These are phyloP conservation scores for Siniperca scherzeri DNA, from an alignment of 2,797 vertebrate genomes.

Conservation along the genomic window DNA sequence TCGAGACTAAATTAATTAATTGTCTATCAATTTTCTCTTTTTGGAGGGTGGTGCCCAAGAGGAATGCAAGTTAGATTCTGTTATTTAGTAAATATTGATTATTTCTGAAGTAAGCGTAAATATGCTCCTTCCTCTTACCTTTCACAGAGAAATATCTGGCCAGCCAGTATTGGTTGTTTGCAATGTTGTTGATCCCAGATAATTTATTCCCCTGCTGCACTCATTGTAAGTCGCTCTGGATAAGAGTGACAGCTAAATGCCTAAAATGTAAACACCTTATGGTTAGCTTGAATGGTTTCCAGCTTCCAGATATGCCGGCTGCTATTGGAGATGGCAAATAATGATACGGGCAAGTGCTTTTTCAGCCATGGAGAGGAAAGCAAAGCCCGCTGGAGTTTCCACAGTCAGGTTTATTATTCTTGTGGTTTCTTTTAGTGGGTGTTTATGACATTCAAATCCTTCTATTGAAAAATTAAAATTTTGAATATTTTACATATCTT, in stretches of 20 bases:
- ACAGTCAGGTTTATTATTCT: conserved; percentile 19
- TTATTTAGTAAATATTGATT: no score
- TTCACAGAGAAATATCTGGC: conserved; percentile 8
- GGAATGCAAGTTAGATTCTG: no score
- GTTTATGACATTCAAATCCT: conserved; percentile 3
- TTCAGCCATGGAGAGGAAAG: conserved; percentile 1
- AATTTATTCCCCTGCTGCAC: conserved; percentile 36
- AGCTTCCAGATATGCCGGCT: conserved; percentile 34
- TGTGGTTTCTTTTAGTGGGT: background rate
- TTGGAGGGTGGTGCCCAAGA: no score
- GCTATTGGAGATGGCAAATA: conserved; percentile 45
- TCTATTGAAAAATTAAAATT: background rate
- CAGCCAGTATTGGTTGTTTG: conserved; percentile 13
- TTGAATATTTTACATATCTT: background rate
- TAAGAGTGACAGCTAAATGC: conserved; percentile 48
- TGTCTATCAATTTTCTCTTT: no score
- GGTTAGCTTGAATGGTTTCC: conserved; percentile 37
- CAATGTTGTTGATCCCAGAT: conserved; percentile 28
- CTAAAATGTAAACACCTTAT: conserved; percentile 53
- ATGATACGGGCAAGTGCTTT: conserved; percentile 40
- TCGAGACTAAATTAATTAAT: no score
- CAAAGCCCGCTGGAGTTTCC: conserved; percentile 8
- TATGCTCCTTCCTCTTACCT: background rate
- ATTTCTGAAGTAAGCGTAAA: no score
- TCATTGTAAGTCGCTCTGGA: conserved; percentile 17